Percentiles rank a stretch among this genome's conserved stretches.
Conservation (phyloP, 2,113 vertebrate species). For the Arvicanthis niloticus region DNA sequence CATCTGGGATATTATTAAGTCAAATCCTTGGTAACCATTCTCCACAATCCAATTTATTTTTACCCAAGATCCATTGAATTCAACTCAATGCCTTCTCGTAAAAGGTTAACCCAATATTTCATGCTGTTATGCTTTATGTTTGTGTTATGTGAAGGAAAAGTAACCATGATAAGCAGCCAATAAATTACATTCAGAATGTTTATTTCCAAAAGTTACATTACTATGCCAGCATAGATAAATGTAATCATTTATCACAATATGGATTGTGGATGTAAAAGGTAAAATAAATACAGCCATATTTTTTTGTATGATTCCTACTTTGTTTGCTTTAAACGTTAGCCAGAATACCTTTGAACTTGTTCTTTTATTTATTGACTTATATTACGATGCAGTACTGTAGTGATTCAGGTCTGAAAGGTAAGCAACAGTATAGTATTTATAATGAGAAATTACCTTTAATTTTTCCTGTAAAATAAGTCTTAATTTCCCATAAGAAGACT, state of each 20-base stretch:
- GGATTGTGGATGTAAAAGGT: conserved; percentile 74
- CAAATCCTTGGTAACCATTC: conserved; percentile 77
- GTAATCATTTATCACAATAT: conserved; percentile 82
- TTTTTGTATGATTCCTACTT: conserved; percentile 51
- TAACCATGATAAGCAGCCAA: conserved; percentile 82
- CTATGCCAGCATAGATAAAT: conserved; percentile 76
- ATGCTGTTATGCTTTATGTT: conserved; percentile 80
- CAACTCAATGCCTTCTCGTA: conserved; percentile 79
- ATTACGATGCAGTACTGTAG: conserved; percentile 57
- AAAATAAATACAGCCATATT: conserved; percentile 68
- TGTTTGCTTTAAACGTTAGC: conserved; percentile 37
- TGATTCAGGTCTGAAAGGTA: not conserved
- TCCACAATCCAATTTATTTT: conserved; percentile 79
- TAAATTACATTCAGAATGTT: conserved; percentile 82
- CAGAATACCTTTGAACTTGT: conserved; percentile 49
- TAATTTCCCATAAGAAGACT: not conserved
- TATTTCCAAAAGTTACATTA: conserved; percentile 84
- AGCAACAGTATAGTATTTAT: not conserved
- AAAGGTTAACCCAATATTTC: conserved; percentile 84
- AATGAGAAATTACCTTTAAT: conserved; percentile 32
- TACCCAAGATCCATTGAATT: conserved; percentile 80
- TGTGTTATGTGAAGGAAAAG: conserved; percentile 78
- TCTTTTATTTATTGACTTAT: conserved; percentile 58
- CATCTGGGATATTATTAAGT: conserved; percentile 79
- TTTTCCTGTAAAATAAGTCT: conserved; percentile 41